phyloP scores from a whole-genome alignment of 2,888 invertebrate species.

The Anagyrus pseudococci region DNA sequence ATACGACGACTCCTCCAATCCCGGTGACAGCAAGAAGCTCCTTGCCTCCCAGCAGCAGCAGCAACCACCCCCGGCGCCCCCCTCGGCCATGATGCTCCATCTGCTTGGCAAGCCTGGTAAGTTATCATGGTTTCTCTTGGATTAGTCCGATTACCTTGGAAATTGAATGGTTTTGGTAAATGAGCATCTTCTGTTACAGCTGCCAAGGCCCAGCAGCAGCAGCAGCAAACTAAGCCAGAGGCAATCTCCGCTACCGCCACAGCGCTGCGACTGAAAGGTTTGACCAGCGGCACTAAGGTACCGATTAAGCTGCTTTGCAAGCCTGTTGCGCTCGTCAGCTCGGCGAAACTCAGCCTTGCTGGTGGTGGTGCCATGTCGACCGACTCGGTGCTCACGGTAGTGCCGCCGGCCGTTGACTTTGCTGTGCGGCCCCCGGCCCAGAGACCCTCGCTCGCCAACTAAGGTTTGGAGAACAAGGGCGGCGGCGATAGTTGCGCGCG shows the following conservation, averaged over 20 bases:
- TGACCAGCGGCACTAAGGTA: conserved; percentile 36
- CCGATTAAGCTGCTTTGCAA: conserved; percentile 54
- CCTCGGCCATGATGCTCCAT: neutral
- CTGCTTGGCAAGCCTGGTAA: conserved; percentile 23
- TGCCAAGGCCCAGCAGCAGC: neutral
- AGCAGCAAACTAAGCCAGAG: neutral
- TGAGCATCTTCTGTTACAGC: neutral
- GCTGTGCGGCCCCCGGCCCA: conserved; percentile 55
- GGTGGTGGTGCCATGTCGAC: conserved; percentile 42
- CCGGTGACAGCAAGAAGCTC: conserved; percentile 55
- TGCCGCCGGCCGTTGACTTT: conserved; percentile 52
- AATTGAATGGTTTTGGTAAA: neutral
- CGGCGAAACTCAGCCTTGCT: conserved; percentile 48
- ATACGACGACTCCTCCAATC: conserved; percentile 73
- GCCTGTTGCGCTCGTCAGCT: conserved; percentile 49
- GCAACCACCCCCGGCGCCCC: conserved; percentile 4
- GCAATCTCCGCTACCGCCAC: conserved; percentile 11
- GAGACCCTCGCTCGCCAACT: conserved; percentile 47
- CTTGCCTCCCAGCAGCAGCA: conserved; percentile 40
- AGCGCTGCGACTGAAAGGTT: conserved; percentile 14
- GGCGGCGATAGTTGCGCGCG: neutral
- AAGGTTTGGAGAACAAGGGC: conserved; percentile 10
- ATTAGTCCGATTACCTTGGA: neutral
- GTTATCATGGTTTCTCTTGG: neutral
- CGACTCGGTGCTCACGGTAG: conserved; percentile 40